A percentile compares a stretch with the other conserved stretches of the same genome.
Conservation (phyloP, 2,888 invertebrate species). For the Icerya purchasi region DNA sequence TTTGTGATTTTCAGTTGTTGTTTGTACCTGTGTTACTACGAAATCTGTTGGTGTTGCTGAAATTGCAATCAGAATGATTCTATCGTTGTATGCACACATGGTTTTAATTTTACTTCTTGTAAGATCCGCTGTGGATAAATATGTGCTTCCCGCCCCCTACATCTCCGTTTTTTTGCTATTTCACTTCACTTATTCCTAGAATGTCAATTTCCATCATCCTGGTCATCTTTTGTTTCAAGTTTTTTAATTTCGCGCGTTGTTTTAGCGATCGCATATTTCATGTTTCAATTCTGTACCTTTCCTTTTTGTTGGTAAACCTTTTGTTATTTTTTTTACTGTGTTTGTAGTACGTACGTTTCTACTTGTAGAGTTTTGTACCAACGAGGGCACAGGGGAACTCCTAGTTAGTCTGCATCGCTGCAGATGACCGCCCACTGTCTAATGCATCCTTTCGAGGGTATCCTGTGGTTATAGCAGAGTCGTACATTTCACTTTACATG, state of each 20-base stretch:
- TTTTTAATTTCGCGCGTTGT: neutral
- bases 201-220: neutral
- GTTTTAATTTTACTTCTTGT: neutral
- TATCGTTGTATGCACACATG: neutral
- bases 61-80: neutral
- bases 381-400: no score
- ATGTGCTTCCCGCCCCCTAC: neutral
- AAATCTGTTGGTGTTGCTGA: neutral
- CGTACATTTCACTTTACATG: no score
- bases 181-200: neutral
- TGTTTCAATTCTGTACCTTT: neutral
- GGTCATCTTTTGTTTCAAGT: neutral
- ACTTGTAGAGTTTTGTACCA: no score
- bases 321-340: no score
- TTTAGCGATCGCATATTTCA: neutral
- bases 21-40: neutral
- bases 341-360: no score
- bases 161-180: neutral
- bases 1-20: neutral
- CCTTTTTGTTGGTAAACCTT: no score
- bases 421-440: no score
- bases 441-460: no score
- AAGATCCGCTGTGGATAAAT: neutral
- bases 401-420: no score
- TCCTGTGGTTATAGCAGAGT: no score